A percentile compares a stretch with the other conserved stretches of the same genome.
phyloP scores from a whole-genome alignment of 2,113 vertebrate species.

The Meriones unguiculatus region DNA sequence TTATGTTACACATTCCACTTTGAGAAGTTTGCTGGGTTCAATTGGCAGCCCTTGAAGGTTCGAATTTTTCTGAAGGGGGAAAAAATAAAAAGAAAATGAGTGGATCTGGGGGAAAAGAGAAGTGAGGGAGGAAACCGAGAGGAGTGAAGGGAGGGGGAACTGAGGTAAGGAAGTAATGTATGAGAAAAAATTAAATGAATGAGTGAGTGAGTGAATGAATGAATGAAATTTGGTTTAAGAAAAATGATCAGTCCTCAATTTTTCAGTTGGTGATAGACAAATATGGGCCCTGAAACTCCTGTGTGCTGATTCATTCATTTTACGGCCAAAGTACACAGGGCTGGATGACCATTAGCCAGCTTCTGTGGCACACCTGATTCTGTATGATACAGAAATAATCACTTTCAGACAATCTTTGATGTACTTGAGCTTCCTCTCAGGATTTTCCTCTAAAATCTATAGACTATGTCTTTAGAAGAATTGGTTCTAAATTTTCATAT shows the following conservation, averaged over 20 bases:
- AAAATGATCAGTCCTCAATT: background rate
- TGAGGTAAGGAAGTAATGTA: background rate
- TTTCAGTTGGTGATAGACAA: background rate
- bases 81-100: background rate
- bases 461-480: background rate
- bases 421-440: background rate
- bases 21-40: background rate
- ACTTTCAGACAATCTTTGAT: background rate
- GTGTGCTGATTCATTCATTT: background rate
- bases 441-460: background rate
- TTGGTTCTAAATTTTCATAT: background rate
- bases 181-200: background rate
- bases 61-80: background rate
- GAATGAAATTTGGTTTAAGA: background rate
- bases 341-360: background rate
- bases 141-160: background rate
- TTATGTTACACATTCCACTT: background rate
- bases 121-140: background rate
- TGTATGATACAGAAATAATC: background rate
- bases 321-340: background rate
- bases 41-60: background rate
- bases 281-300: background rate
- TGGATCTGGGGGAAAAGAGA: background rate
- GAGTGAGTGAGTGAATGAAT: background rate
- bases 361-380: background rate